A percentile compares a stretch with the other conserved stretches of the same genome.
phyloP scores from a whole-genome alignment of 2,888 invertebrate genomes.

The Argyresthia goedartella region DNA sequence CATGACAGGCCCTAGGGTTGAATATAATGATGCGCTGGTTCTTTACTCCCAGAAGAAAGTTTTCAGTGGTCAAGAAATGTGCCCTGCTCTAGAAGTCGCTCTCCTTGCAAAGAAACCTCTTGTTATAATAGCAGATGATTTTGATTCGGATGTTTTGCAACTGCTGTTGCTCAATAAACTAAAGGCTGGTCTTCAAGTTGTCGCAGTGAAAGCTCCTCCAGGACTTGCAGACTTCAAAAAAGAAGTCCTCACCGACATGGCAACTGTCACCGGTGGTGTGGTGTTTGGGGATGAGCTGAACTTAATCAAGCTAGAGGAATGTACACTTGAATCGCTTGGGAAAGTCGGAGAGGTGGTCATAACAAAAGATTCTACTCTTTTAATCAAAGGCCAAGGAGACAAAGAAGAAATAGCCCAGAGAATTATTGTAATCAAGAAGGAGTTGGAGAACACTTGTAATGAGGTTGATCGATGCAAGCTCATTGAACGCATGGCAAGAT shows the following conservation, averaged over 20 bases:
- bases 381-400: constrained; percentile 78
- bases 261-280: constrained; percentile 90
- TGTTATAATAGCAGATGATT: constrained; percentile 94
- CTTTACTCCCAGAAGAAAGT: constrained; percentile 98
- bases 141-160: constrained; percentile 93
- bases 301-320: constrained; percentile 89
- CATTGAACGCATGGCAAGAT: constrained; percentile 87
- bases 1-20: constrained; percentile 96
- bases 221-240: constrained; percentile 96
- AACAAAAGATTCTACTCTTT: constrained; percentile 92
- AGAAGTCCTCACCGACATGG: constrained; percentile 90
- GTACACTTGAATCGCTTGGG: constrained; percentile 83
- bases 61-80: constrained; percentile 91
- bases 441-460: constrained; percentile 83
- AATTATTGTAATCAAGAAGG: constrained; percentile 83
- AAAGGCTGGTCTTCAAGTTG: constrained; percentile 92
- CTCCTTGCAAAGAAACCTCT: constrained; percentile 92
- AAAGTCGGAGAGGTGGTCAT: constrained; percentile 89
- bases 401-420: constrained; percentile 82
- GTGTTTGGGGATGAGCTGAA: constrained; percentile 95
- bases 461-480: constrained; percentile 94
- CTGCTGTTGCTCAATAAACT: constrained; percentile 90
- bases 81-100: constrained; percentile 96
- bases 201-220: constrained; percentile 91
- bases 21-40: constrained; percentile 94